Evolutionary conservation across 2,797 vertebrate species (phyloP), one percentile per base, ranked within the genome.

Genomic region (Aphelocoma californica): DNA sequence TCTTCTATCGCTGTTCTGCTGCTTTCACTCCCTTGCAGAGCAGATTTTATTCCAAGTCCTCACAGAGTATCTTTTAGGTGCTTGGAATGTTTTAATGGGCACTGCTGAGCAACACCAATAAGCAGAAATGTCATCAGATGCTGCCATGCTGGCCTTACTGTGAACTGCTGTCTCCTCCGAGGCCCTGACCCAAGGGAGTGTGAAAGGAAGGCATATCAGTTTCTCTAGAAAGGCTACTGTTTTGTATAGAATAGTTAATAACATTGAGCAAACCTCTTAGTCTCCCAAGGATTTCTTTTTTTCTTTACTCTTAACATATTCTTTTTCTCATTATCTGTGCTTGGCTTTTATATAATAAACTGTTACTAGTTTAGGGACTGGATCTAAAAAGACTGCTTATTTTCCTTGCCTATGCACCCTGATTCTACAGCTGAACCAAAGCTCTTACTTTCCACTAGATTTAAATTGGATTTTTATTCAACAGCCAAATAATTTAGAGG

Each of bases 381-480:
- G 45, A 47, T 92, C 67, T 90, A 90, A 92, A 93, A 93, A 82
- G 91, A 14, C 48, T 92, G 60, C 88, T 94, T 96, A 87, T 96
- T 96, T 96, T 95, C 56, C 17, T 90, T 94, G 60, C 77, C 85
- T 93, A 18, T 71, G 42, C 57, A 71, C 53, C 62, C 74, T 90
- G 64, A 73, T 96, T 95, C 93, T 92, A 54, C 86, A 85, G 71
- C 58, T 78, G 81, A 93, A 95, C 47, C 60, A 92, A 91, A 92
- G 78, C 75, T 95, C 72, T 40, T 93, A 51, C 74, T 92, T 90
- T 93, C 71, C 67, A 85, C 71, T 48, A 78, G 81, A 82, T 77
- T 96, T 94, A 95, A 96, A 96, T 96, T 94, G 93, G 91, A 87
- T 95, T 96, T 96, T 96, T 96, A 95, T 96, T 95, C 92, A 93